Evolutionary conservation across 2,888 invertebrate genomes (phyloP).

Genomic region (Polydrusus cervinus): DNA sequence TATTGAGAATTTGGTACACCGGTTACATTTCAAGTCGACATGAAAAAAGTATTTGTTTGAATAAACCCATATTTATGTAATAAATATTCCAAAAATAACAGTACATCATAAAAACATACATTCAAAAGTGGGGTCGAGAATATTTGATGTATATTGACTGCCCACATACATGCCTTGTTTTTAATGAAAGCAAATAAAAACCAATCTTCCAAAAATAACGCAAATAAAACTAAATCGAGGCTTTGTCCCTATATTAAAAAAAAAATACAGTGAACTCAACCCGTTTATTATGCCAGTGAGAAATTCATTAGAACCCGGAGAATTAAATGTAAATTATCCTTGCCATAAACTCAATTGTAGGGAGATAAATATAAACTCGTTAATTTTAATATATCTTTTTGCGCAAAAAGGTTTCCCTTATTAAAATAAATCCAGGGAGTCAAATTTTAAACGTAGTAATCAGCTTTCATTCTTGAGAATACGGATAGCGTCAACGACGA

Average conservation of each 20-base stretch:
- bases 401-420: background rate
- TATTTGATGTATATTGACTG: background rate
- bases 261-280: background rate
- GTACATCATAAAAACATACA: background rate
- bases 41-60: too few relatives aligned
- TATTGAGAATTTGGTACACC: too few relatives aligned
- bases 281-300: constrained; percentile 1
- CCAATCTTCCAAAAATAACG: too few relatives aligned
- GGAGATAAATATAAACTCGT: constrained; percentile 16
- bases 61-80: background rate
- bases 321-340: constrained; percentile 15
- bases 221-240: background rate
- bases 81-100: background rate
- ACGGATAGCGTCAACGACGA: too few relatives aligned
- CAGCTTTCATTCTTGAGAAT: too few relatives aligned
- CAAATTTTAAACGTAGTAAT: constrained; percentile 4
- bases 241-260: background rate
- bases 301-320: constrained; percentile 1
- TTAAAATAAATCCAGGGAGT: constrained; percentile 16
- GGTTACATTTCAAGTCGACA: too few relatives aligned
- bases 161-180: too few relatives aligned
- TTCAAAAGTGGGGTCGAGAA: too few relatives aligned
- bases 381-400: constrained; percentile 8
- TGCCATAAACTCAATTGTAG: constrained; percentile 18
- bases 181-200: too few relatives aligned